Conservation (phyloP, 2,888 invertebrate genomes). For the Elmis aenea region DNA sequence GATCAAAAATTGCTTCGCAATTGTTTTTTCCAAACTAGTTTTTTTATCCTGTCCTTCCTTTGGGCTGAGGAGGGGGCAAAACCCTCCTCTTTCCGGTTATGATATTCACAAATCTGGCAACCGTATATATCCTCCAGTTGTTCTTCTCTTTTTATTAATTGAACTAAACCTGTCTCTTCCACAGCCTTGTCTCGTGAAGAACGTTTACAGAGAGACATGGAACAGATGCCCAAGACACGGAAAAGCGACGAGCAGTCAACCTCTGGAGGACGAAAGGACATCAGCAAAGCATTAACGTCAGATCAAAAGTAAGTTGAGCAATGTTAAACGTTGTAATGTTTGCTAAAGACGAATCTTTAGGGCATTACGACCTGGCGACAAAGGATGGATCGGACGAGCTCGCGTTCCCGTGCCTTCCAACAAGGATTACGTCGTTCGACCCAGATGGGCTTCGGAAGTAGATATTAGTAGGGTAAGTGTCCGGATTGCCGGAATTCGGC, state of each 20-base stretch:
- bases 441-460: slow-evolving; percentile 83
- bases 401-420: slow-evolving; percentile 92
- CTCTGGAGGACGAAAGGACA: slow-evolving; percentile 52
- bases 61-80: too few species aligned
- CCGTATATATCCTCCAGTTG: too few species aligned
- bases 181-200: slow-evolving; percentile 89
- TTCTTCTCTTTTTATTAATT: too few species aligned
- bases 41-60: too few species aligned
- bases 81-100: too few species aligned
- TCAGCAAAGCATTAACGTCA: slow-evolving; percentile 57
- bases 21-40: too few species aligned
- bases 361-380: slow-evolving; percentile 84
- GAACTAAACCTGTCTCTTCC: too few species aligned
- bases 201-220: slow-evolving; percentile 85
- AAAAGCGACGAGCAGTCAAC: slow-evolving; percentile 49
- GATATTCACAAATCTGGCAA: too few species aligned
- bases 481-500: not conserved
- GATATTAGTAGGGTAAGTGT: slow-evolving; percentile 72
- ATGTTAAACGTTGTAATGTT: slow-evolving; percentile 3
- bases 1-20: too few species aligned
- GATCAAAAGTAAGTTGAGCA: slow-evolving; percentile 53
- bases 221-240: slow-evolving; percentile 66
- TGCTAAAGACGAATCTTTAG: slow-evolving; percentile 45
- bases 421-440: slow-evolving; percentile 94
- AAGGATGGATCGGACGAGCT: slow-evolving; percentile 92